phyloP scores from a whole-genome alignment of 2,797 vertebrate species.

The Bovichtus diacanthus region DNA sequence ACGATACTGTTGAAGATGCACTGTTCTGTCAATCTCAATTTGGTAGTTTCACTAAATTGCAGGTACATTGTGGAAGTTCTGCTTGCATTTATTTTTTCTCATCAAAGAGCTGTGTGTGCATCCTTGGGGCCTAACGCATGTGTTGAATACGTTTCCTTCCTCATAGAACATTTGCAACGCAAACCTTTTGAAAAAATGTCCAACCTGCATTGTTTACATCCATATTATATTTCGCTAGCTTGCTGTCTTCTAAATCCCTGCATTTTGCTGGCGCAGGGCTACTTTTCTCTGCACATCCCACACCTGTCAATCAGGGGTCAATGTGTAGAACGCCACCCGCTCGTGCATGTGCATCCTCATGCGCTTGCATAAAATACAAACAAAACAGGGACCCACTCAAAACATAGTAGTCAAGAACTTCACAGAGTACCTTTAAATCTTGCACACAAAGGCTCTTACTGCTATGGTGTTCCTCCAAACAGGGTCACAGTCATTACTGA shows the following conservation, averaged over 20 bases:
- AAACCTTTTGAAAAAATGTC: background rate
- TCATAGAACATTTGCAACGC: constrained; percentile 13
- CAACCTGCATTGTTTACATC: constrained; percentile 3
- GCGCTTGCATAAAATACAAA: background rate
- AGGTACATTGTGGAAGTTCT: background rate
- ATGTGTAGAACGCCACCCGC: background rate
- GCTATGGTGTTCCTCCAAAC: background rate
- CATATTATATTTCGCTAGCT: constrained; percentile 15
- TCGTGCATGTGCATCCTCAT: background rate
- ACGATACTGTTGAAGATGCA: background rate
- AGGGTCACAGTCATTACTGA: constrained; percentile 15
- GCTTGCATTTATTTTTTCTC: background rate
- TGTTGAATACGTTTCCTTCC: constrained; percentile 2
- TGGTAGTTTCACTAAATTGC: background rate
- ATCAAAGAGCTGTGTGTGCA: background rate
- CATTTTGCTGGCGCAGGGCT: background rate
- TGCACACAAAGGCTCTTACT: background rate
- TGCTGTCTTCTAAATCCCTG: background rate
- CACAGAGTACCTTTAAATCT: background rate
- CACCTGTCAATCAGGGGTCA: background rate
- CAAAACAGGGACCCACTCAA: background rate
- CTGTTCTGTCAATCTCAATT: background rate
- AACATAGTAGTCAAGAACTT: background rate
- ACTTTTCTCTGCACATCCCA: background rate
- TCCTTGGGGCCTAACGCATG: background rate